Conservation (phyloP, 1,140 invertebrate species). For the Aphelenchoides besseyi region DNA sequence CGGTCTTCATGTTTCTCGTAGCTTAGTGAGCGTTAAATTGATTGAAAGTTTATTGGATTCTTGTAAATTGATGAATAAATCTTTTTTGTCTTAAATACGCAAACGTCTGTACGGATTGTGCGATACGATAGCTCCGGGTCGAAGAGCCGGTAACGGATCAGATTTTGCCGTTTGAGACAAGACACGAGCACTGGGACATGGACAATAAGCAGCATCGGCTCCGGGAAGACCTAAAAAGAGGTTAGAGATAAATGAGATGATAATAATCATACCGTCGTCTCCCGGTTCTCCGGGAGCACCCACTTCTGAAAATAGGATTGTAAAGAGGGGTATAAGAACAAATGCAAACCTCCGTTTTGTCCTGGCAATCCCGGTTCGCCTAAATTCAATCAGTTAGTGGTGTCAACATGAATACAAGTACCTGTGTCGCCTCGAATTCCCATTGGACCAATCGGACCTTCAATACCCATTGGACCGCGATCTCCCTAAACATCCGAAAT, state of each 20-base stretch:
- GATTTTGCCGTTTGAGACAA: neutral
- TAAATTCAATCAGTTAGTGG: slow-evolving; percentile 23
- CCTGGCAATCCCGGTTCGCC: slow-evolving; percentile 38
- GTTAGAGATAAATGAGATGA: slow-evolving; percentile 3
- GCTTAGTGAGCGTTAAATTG: neutral
- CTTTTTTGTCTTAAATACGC: neutral
- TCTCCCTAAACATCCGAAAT: slow-evolving; percentile 12
- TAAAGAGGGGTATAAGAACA: neutral
- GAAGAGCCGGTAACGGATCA: neutral
- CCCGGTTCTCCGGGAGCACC: slow-evolving; percentile 43
- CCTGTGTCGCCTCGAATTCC: neutral
- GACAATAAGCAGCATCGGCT: slow-evolving; percentile 32
- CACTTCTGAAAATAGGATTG: slow-evolving; percentile 21
- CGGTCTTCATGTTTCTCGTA: neutral
- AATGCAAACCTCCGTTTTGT: slow-evolving; percentile 34
- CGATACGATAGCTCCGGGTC: neutral
- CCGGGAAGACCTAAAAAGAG: slow-evolving; percentile 29
- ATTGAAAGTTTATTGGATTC: neutral
- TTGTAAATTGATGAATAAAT: neutral
- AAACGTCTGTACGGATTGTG: neutral
- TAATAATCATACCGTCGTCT: slow-evolving; percentile 36
- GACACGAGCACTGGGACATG: slow-evolving; percentile 14
- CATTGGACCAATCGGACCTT: slow-evolving; percentile 7
- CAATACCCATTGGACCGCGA: neutral
- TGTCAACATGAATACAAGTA: slow-evolving; percentile 16